phyloP scores from a whole-genome alignment of 92 coral and sea anemone species.

The Epizoanthus illoricatus region DNA sequence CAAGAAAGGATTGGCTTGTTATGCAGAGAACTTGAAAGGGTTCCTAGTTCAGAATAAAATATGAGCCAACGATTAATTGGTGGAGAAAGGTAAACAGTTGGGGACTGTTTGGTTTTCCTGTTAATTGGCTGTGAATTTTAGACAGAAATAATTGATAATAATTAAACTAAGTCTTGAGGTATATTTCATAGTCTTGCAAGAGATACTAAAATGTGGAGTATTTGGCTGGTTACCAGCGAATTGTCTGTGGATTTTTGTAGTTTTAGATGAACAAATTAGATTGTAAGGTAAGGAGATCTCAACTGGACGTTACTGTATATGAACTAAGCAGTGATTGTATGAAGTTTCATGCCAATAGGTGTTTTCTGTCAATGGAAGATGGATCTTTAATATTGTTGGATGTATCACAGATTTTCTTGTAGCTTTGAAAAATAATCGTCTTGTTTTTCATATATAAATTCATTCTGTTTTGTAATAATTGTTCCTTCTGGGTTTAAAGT shows the following conservation, averaged over 20 bases:
- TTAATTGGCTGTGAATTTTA: slow-evolving; percentile 75
- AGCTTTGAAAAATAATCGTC: too few species aligned
- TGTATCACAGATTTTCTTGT: too few species aligned
- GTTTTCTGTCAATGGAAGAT: background rate
- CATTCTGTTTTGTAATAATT: too few species aligned
- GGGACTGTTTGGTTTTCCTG: slow-evolving; percentile 65
- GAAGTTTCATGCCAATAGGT: background rate
- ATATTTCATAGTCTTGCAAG: slow-evolving; percentile 6
- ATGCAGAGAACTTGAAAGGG: background rate
- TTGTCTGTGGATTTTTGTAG: background rate
- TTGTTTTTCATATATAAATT: too few species aligned
- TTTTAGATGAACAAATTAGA: background rate
- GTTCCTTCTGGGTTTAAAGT: too few species aligned
- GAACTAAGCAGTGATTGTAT: background rate
- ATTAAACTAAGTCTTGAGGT: slow-evolving; percentile 54
- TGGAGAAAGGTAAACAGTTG: slow-evolving; percentile 55
- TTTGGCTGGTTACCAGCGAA: background rate
- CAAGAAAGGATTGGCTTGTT: background rate
- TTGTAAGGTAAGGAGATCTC: background rate
- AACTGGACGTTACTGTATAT: slow-evolving; percentile 1
- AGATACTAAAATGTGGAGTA: slow-evolving; percentile 25
- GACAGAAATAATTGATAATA: slow-evolving; percentile 69
- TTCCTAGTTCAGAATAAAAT: slow-evolving; percentile 2
- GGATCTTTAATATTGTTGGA: background rate
- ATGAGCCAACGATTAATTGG: slow-evolving; percentile 62